phyloP scores from a whole-genome alignment of 2,113 vertebrate species.

The Lophura nycthemera region DNA sequence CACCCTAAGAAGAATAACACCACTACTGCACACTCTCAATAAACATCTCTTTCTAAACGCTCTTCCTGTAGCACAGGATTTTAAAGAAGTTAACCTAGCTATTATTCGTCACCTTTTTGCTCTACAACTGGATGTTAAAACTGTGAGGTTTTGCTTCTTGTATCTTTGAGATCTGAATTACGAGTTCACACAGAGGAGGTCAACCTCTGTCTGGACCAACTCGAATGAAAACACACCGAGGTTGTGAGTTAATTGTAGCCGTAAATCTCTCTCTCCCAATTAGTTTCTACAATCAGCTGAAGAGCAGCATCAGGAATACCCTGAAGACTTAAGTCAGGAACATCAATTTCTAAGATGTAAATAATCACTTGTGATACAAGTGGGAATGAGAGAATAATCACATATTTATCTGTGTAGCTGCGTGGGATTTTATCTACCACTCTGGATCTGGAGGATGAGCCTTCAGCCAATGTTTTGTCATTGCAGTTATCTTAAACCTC shows the following conservation, averaged over 20 bases:
- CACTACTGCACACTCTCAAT: neutral
- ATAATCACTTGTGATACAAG: neutral
- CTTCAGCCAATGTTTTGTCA: neutral
- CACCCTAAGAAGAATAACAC: neutral
- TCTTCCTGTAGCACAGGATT: neutral
- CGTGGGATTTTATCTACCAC: neutral
- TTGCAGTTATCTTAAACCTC: neutral
- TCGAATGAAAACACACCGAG: neutral
- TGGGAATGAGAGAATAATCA: neutral
- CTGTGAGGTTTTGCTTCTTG: neutral
- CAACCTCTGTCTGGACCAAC: neutral
- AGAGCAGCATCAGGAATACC: constrained; percentile 14
- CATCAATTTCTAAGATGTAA: neutral
- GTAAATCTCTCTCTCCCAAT: neutral
- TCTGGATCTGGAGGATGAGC: neutral
- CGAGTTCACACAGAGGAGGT: neutral
- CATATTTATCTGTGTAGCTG: neutral
- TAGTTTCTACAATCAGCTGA: constrained; percentile 8
- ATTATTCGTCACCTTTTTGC: neutral
- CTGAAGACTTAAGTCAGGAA: constrained; percentile 3
- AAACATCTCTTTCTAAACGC: neutral
- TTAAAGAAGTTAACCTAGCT: neutral
- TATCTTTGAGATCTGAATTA: neutral
- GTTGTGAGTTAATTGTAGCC: neutral
- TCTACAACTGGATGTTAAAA: neutral